These are phyloP conservation scores for Lagopus leucura DNA, from an alignment of 2,113 vertebrate genomes.

Conservation along the genomic window DNA sequence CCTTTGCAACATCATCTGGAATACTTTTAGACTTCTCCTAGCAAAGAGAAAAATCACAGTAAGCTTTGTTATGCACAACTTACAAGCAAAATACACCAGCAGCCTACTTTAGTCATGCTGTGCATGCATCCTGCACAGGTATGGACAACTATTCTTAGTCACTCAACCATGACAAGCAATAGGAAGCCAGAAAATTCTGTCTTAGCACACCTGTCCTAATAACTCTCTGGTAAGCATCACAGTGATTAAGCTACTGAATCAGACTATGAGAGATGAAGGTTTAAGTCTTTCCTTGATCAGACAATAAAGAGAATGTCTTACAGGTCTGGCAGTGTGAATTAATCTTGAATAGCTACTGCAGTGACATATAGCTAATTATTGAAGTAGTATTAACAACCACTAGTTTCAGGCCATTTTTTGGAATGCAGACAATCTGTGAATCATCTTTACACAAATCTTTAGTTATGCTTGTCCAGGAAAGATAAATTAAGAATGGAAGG, in stretches of 20 bases:
- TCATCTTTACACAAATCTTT: background rate
- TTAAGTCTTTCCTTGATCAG: background rate
- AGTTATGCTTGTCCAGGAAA: background rate
- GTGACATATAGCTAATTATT: background rate
- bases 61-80: background rate
- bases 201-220: background rate
- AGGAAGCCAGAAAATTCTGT: background rate
- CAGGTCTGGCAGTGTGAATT: background rate
- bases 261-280: background rate
- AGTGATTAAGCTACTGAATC: background rate
- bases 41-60: background rate
- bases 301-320: background rate
- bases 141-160: background rate
- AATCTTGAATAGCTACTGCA: background rate
- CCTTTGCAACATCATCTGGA: conserved; percentile 84
- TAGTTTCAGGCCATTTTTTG: background rate
- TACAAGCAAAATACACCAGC: background rate
- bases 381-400: background rate
- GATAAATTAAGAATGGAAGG: background rate
- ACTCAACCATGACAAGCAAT: background rate
- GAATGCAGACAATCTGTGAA: background rate
- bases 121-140: background rate
- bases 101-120: background rate
- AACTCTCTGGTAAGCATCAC: background rate
- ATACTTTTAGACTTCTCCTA: conserved; percentile 87